Conservation (phyloP, 2,113 vertebrate genomes). For the Carassius auratus region DNA sequence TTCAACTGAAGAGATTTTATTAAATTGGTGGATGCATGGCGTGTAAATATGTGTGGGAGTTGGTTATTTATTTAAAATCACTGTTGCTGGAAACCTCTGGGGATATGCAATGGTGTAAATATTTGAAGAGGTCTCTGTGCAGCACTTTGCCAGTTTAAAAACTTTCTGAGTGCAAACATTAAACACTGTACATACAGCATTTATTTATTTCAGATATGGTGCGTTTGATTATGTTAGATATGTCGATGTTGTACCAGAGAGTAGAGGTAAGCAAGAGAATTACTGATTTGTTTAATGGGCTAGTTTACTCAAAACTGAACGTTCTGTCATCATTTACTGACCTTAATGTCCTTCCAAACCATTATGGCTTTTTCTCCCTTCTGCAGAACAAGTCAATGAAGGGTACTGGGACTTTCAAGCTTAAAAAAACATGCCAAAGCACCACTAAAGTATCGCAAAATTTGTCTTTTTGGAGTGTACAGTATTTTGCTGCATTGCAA, state of each 20-base stretch:
- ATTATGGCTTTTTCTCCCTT: background rate
- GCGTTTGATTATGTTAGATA: background rate
- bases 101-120: constrained; percentile 7
- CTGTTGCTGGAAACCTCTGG: background rate
- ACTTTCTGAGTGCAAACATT: background rate
- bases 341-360: too few species aligned
- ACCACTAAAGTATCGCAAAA: background rate
- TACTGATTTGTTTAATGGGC: background rate
- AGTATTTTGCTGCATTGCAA: background rate
- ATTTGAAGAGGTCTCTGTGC: constrained; percentile 5
- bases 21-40: constrained; percentile 1
- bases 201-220: background rate
- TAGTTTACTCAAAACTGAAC: background rate
- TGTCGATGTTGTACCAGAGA: background rate
- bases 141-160: background rate
- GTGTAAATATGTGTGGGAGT: constrained; percentile 17
- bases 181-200: background rate
- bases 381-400: background rate
- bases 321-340: background rate
- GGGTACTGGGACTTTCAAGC: background rate
- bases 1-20: constrained; percentile 22
- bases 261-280: background rate
- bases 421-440: background rate
- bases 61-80: constrained; percentile 18
- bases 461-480: background rate